A percentile compares a stretch with the other conserved stretches of the same genome.
Evolutionary conservation across 2,888 invertebrate genomes (phyloP).

Genomic region (Neria commutata): DNA sequence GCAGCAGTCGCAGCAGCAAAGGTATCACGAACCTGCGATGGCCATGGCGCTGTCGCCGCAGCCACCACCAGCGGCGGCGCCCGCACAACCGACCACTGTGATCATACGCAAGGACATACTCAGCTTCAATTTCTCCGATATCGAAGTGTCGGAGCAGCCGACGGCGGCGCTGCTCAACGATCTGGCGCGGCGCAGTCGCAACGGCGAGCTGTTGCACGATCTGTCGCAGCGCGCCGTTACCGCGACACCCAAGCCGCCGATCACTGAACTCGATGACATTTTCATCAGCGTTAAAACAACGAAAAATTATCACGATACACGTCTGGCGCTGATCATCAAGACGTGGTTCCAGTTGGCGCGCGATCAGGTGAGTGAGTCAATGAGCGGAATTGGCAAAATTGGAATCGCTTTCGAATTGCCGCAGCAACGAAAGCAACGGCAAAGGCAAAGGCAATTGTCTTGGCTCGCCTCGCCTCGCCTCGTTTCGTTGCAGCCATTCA

Average conservation of each 20-base stretch:
- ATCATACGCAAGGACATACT: constrained; percentile 61
- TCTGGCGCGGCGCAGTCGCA: constrained; percentile 54
- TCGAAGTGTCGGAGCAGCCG: constrained; percentile 58
- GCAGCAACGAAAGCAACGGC: too few species aligned
- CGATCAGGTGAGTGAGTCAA: constrained; percentile 74
- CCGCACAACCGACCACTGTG: constrained; percentile 51
- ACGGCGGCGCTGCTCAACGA: constrained; percentile 50
- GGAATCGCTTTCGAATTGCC: neutral
- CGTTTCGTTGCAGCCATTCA: too few species aligned
- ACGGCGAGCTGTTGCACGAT: constrained; percentile 58
- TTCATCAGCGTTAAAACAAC: constrained; percentile 97
- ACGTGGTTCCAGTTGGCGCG: constrained; percentile 95
- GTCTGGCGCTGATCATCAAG: constrained; percentile 85
- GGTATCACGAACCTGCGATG: neutral
- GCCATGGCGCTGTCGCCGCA: constrained; percentile 9
- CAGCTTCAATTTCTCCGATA: constrained; percentile 61
- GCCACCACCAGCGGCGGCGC: constrained; percentile 29
- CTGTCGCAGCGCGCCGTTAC: constrained; percentile 60
- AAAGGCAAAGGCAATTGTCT: too few species aligned
- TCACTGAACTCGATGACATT: constrained; percentile 81
- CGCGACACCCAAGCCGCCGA: constrained; percentile 65
- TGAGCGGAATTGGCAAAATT: neutral
- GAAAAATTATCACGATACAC: constrained; percentile 80
- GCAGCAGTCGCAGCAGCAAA: constrained; percentile 1
- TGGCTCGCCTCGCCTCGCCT: too few species aligned